Conservation (phyloP, 2,888 invertebrate genomes). For the Diploptera punctata region DNA sequence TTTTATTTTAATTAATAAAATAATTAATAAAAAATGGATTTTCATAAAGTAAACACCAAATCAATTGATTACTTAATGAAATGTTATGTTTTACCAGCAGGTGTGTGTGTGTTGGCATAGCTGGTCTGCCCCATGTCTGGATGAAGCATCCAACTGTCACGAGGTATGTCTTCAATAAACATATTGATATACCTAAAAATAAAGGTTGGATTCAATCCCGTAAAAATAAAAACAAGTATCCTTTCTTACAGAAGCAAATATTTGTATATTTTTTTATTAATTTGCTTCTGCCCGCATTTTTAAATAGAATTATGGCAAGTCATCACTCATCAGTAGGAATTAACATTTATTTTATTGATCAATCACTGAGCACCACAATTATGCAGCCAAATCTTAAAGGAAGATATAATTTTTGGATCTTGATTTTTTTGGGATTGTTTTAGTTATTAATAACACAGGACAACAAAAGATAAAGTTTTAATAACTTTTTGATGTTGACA, state of each 20-base stretch:
- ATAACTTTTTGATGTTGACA: too few relatives aligned
- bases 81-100: neutral
- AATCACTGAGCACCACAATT: slow-evolving; percentile 30
- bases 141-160: slow-evolving; percentile 21
- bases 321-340: neutral
- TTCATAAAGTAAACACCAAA: too few relatives aligned
- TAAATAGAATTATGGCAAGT: slow-evolving; percentile 10
- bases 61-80: too few relatives aligned
- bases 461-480: too few relatives aligned
- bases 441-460: neutral
- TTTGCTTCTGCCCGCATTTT: slow-evolving; percentile 3
- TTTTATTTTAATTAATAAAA: too few relatives aligned
- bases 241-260: slow-evolving; percentile 19
- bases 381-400: slow-evolving; percentile 29
- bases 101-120: neutral
- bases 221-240: neutral
- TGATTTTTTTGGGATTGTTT: neutral
- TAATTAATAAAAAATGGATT: too few relatives aligned
- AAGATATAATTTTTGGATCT: neutral
- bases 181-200: slow-evolving; percentile 11
- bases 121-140: slow-evolving; percentile 22
- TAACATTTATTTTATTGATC: slow-evolving; percentile 4
- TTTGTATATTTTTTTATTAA: slow-evolving; percentile 12
- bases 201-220: slow-evolving; percentile 13
- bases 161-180: slow-evolving; percentile 10